A percentile compares a stretch with the other conserved stretches of the same genome.
Conservation (phyloP, 2,888 invertebrate species). For the Geotrupes spiniger region DNA sequence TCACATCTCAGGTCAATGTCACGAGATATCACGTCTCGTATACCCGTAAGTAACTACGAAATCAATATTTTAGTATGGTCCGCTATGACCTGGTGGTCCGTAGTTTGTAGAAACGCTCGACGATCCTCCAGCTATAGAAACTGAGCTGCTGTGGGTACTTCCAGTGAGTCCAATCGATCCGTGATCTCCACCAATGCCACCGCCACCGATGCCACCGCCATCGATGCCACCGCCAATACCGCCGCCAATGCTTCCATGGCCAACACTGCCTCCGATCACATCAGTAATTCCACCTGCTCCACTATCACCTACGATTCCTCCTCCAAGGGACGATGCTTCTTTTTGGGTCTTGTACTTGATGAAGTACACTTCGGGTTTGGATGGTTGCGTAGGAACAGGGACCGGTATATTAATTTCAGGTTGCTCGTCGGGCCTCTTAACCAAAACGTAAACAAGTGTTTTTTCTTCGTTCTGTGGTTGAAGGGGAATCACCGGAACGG, state of each 20-base stretch:
- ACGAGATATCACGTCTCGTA: constrained; percentile 19
- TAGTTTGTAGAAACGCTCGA: constrained; percentile 49
- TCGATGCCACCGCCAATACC: constrained; percentile 9
- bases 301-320: constrained; percentile 34
- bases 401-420: constrained; percentile 65
- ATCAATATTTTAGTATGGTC: constrained; percentile 40
- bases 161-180: constrained; percentile 27
- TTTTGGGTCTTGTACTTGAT: constrained; percentile 76
- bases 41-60: constrained; percentile 26
- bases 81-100: constrained; percentile 47
- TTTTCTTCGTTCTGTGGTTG: constrained; percentile 82
- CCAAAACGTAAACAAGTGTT: constrained; percentile 82
- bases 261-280: constrained; percentile 44
- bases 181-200: constrained; percentile 15
- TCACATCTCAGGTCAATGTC: constrained; percentile 18
- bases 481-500: constrained; percentile 72
- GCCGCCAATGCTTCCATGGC: constrained; percentile 20
- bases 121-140: constrained; percentile 30
- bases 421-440: constrained; percentile 61
- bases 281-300: constrained; percentile 42
- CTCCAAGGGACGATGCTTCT: constrained; percentile 40
- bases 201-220: constrained; percentile 10
- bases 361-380: constrained; percentile 87
- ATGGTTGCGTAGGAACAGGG: constrained; percentile 74
- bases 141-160: constrained; percentile 45